A percentile compares a stretch with the other conserved stretches of the same genome.
Conservation (phyloP, 2,113 vertebrate genomes). For the Rhinogobius similis region DNA sequence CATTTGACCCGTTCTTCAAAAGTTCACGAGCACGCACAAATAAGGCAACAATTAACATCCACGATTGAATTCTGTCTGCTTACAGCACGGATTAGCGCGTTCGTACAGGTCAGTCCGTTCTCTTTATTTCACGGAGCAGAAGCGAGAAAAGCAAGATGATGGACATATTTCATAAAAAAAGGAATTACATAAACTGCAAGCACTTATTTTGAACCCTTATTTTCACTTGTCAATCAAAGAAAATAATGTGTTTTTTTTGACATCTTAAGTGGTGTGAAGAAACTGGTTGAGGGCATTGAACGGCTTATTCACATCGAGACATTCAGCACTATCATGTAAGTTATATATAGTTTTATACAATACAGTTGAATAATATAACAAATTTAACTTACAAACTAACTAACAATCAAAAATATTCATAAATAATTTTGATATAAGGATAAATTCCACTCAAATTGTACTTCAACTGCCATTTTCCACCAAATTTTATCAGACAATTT, state of each 20-base stretch:
- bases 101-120: slow-evolving; percentile 16
- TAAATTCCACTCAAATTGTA: too few relatives aligned
- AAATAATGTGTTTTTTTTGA: background rate
- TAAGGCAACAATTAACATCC: too few relatives aligned
- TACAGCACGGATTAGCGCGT: slow-evolving; percentile 25
- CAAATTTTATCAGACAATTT: too few relatives aligned
- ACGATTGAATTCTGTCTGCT: background rate
- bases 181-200: background rate
- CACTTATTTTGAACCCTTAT: background rate
- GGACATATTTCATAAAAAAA: background rate
- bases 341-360: background rate
- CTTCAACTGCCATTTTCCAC: too few relatives aligned
- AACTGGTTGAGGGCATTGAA: background rate
- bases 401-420: too few relatives aligned
- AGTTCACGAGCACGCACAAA: too few relatives aligned
- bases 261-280: background rate
- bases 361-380: background rate
- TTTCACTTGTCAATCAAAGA: background rate
- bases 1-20: too few relatives aligned
- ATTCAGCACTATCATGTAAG: background rate
- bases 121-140: slow-evolving; percentile 6
- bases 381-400: too few relatives aligned
- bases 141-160: background rate
- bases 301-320: background rate
- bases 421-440: too few relatives aligned